phyloP scores from a whole-genome alignment of 92 coral and sea anemone genomes.

The Blastomussa wellsi region DNA sequence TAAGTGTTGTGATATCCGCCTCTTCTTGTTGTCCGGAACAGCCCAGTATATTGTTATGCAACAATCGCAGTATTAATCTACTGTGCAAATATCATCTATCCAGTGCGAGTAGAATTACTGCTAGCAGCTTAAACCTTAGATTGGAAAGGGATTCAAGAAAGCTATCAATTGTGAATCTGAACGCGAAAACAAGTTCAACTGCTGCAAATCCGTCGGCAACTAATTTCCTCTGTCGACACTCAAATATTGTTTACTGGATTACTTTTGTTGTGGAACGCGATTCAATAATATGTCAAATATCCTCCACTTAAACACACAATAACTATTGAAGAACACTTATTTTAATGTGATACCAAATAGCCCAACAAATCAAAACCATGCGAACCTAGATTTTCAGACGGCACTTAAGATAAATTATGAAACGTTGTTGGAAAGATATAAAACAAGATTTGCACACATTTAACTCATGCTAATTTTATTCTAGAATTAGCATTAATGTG shows the following conservation, averaged over 20 bases:
- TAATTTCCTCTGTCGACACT: neutral
- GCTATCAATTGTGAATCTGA: neutral
- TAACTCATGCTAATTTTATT: neutral
- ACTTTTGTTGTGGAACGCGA: neutral
- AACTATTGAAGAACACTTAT: neutral
- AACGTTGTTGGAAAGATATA: too few species aligned
- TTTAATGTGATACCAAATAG: neutral
- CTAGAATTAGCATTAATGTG: neutral
- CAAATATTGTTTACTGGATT: neutral
- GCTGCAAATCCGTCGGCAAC: neutral
- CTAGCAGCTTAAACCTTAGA: neutral
- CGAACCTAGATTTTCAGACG: neutral
- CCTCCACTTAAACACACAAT: too few species aligned
- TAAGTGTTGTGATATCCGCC: neutral
- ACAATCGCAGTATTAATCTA: neutral
- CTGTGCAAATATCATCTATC: neutral
- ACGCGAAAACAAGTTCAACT: neutral
- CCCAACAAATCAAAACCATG: neutral
- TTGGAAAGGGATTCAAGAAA: neutral
- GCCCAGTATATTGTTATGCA: neutral
- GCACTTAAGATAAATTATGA: neutral
- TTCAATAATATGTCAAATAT: neutral
- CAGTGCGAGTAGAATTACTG: neutral
- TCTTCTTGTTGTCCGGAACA: conserved; percentile 3
- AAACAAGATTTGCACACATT: neutral